phyloP scores from a whole-genome alignment of 2,888 invertebrate genomes.

The Crioceris asparagi region DNA sequence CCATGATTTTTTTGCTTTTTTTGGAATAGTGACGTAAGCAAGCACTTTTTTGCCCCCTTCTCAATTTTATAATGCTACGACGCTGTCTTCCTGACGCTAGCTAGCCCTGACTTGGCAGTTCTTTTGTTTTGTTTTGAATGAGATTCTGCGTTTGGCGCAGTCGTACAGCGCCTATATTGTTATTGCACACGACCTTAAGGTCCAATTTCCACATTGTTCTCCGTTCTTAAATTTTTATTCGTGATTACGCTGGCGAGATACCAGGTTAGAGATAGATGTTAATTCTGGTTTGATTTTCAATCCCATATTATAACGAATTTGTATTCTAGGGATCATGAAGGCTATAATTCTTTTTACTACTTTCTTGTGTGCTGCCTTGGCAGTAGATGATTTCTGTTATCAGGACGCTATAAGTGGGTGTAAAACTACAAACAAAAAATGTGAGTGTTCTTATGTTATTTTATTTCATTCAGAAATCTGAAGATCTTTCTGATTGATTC shows the following conservation, averaged over 20 bases:
- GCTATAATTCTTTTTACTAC: constrained; percentile 37
- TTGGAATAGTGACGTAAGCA: not conserved
- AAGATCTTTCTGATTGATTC: no score
- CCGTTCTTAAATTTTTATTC: constrained; percentile 24
- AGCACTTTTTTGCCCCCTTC: constrained; percentile 2
- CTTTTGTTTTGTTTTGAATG: constrained; percentile 16
- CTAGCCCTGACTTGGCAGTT: constrained; percentile 19
- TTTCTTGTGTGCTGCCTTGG: constrained; percentile 37
- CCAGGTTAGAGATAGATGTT: constrained; percentile 29
- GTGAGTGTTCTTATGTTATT: constrained; percentile 25
- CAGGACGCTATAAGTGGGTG: constrained; percentile 46
- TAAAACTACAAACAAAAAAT: constrained; percentile 33
- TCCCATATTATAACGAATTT: not conserved
- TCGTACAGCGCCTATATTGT: constrained; percentile 14
- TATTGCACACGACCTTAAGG: no score
- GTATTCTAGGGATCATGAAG: constrained; percentile 48
- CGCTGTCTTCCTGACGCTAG: no score
- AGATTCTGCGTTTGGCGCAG: constrained; percentile 13
- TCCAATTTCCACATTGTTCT: not conserved
- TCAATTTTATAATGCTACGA: no score
- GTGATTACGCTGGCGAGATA: constrained; percentile 41
- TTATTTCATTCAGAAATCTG: no score
- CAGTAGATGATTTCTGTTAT: constrained; percentile 48
- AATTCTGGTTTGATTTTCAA: constrained; percentile 1
- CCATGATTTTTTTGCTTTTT: no score